These are phyloP conservation scores for Todus mexicanus DNA, from an alignment of 2,797 vertebrate species.

Conservation along the genomic window DNA sequence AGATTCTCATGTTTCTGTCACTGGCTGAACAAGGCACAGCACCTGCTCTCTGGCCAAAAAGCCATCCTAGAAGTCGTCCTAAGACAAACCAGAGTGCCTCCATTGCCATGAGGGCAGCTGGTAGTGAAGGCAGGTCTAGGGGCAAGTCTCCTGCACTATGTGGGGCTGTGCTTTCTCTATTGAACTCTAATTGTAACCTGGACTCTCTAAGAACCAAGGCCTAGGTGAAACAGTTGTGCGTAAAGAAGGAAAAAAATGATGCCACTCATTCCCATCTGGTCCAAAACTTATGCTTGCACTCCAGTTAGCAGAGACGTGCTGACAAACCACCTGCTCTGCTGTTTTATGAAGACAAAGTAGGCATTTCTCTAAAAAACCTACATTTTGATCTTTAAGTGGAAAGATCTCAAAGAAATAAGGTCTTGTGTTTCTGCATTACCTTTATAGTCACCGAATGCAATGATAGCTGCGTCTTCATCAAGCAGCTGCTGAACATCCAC, in stretches of 20 bases:
- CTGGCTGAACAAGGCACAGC: neutral
- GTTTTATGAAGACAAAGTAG: neutral
- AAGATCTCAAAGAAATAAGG: neutral
- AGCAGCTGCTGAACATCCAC: constrained; percentile 58
- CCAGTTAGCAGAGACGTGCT: neutral
- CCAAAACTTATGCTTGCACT: neutral
- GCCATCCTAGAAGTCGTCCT: neutral
- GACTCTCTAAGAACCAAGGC: neutral
- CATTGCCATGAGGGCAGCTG: accelerated
- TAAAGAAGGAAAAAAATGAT: neutral
- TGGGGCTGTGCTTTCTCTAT: neutral
- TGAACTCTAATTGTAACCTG: neutral
- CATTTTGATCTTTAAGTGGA: neutral
- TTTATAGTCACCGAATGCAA: constrained; percentile 76
- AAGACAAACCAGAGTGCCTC: neutral
- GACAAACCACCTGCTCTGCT: neutral
- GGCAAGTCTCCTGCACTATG: accelerated
- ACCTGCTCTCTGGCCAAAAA: neutral
- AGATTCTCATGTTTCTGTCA: neutral
- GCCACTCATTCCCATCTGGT: neutral
- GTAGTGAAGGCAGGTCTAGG: neutral
- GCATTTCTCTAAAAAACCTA: neutral
- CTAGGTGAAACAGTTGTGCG: neutral
- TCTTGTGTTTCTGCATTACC: constrained; percentile 66
- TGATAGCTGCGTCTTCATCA: constrained; percentile 78